Percentiles rank a stretch among this genome's conserved stretches.
These are phyloP conservation scores for Eretmochelys imbricata DNA, from an alignment of 2,113 vertebrate genomes.

Conservation along the genomic window DNA sequence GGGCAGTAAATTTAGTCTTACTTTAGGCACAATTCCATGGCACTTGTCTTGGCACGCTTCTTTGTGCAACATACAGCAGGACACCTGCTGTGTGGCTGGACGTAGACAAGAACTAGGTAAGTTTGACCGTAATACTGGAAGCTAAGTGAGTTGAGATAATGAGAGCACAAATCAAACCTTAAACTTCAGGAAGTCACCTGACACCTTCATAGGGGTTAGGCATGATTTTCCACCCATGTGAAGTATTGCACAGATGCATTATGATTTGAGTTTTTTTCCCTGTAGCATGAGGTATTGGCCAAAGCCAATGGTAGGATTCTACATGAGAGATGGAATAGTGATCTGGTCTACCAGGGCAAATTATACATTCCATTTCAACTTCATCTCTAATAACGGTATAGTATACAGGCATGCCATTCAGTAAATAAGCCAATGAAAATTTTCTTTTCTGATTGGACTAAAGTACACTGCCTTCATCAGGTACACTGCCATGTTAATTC, in stretches of 20 bases:
- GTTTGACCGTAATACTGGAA: not conserved
- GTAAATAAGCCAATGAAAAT: not conserved
- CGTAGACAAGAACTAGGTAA: not conserved
- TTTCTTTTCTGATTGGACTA: not conserved
- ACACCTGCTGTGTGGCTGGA: not conserved
- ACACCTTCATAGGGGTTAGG: not conserved
- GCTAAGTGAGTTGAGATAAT: not conserved
- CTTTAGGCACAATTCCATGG: not conserved
- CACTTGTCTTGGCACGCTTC: not conserved
- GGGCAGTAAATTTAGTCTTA: not conserved
- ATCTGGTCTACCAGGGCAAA: not conserved
- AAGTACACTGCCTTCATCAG: not conserved
- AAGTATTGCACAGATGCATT: not conserved
- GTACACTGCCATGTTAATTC: not conserved
- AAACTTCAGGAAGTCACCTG: not conserved
- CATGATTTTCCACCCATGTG: not conserved
- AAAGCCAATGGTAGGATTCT: not conserved
- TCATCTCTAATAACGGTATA: not conserved
- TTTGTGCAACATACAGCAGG: not conserved
- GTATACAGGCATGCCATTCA: not conserved
- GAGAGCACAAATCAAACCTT: not conserved
- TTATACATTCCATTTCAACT: accelerated
- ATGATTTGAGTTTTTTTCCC: not conserved
- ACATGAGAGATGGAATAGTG: not conserved
- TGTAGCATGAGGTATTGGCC: not conserved